phyloP scores from a whole-genome alignment of 2,113 vertebrate genomes.

The Xiphorhynchus elegans region DNA sequence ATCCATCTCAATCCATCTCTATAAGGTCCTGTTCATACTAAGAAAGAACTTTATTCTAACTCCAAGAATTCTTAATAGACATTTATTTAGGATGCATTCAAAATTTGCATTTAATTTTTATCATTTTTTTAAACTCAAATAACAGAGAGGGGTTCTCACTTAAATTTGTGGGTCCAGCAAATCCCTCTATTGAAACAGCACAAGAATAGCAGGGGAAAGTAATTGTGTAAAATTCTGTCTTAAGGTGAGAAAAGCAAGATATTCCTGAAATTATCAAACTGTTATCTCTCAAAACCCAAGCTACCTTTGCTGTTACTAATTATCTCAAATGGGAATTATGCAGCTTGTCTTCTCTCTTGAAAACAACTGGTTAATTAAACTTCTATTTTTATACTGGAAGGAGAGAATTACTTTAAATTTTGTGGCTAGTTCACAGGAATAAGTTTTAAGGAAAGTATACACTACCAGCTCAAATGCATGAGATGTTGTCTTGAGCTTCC shows the following conservation, averaged over 20 bases:
- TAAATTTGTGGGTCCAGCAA: background rate
- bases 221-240: background rate
- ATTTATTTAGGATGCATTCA: background rate
- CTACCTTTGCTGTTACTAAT: background rate
- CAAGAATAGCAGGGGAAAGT: background rate
- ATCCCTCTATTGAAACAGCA: background rate
- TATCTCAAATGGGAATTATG: background rate
- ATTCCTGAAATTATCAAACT: background rate
- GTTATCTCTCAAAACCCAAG: background rate
- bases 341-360: background rate
- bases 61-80: background rate
- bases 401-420: background rate
- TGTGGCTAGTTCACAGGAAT: background rate
- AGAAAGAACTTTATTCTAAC: background rate
- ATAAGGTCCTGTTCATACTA: background rate
- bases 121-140: background rate
- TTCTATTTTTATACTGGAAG: background rate
- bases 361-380: background rate
- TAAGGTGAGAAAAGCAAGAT: background rate
- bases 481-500: background rate
- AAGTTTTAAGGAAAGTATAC: background rate
- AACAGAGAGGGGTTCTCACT: background rate
- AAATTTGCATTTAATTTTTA: fast-evolving
- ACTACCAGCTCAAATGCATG: background rate
- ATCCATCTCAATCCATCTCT: background rate